Percentiles rank a stretch among this genome's conserved stretches.
Conservation (phyloP, 2,797 vertebrate genomes). For the Acrocephalus scirpaceus region DNA sequence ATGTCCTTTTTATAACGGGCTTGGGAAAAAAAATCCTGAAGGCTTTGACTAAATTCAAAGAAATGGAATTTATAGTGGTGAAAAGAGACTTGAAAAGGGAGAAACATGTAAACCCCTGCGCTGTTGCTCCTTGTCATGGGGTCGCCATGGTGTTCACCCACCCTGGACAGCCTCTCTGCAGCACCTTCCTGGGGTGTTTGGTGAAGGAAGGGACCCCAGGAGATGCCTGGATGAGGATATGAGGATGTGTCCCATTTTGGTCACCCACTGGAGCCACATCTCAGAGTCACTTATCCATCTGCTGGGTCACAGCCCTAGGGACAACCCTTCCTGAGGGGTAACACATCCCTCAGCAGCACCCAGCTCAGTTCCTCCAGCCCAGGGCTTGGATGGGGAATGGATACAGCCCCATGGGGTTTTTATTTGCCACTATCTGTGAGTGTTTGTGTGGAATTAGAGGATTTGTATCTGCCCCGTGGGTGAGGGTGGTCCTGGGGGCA, state of each 20-base stretch:
- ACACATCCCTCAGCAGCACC: accelerated
- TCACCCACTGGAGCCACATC: background rate
- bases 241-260: background rate
- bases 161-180: background rate
- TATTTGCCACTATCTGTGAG: accelerated
- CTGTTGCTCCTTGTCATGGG: accelerated
- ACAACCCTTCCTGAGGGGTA: background rate
- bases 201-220: background rate
- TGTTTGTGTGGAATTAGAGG: background rate
- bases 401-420: accelerated
- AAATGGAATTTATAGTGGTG: background rate
- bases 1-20: background rate
- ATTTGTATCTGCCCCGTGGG: accelerated
- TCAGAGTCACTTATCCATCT: accelerated
- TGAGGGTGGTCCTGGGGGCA: background rate
- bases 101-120: accelerated
- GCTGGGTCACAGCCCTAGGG: background rate
- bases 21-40: background rate
- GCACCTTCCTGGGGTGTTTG: background rate
- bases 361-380: background rate
- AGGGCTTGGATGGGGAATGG: background rate
- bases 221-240: background rate
- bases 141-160: accelerated
- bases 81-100: background rate
- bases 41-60: background rate